A percentile compares a stretch with the other conserved stretches of the same genome.
phyloP scores from a whole-genome alignment of 2,888 invertebrate genomes.

The Euplagia quadripunctaria region DNA sequence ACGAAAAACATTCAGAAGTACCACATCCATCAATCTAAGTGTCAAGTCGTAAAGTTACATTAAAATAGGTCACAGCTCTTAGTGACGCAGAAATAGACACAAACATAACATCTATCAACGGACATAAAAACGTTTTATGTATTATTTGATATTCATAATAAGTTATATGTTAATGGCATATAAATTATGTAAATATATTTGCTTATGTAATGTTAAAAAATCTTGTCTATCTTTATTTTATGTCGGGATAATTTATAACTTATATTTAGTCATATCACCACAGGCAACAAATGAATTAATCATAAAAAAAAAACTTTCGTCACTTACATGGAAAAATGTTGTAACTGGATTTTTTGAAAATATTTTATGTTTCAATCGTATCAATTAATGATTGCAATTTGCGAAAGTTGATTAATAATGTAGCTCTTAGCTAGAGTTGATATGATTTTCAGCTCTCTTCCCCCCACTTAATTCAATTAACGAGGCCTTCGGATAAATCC shows the following conservation, averaged over 20 bases:
- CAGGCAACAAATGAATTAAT: background rate
- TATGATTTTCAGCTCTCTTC: no score
- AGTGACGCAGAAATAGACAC: conserved; percentile 37
- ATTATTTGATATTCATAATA: conserved; percentile 56
- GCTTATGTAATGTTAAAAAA: conserved; percentile 31
- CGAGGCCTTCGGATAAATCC: no score
- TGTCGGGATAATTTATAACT: background rate
- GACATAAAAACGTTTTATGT: conserved; percentile 50
- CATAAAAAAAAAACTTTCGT: background rate
- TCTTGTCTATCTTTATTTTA: conserved; percentile 20
- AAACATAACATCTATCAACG: conserved; percentile 39
- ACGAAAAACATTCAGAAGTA: conserved; percentile 19
- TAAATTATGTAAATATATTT: conserved; percentile 49
- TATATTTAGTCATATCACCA: background rate
- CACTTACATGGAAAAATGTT: no score
- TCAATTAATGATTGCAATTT: background rate
- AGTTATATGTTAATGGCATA: conserved; percentile 53
- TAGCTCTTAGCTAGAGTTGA: no score
- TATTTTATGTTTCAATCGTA: background rate
- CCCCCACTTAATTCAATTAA: no score
- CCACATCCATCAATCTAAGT: conserved; percentile 19
- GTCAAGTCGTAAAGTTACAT: conserved; percentile 31
- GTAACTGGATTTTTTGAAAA: background rate
- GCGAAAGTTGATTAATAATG: no score
- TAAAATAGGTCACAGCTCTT: conserved; percentile 45